A percentile compares a stretch with the other conserved stretches of the same genome.
phyloP scores from a whole-genome alignment of 2,888 invertebrate species.

The Teinopalpus imperialis region DNA sequence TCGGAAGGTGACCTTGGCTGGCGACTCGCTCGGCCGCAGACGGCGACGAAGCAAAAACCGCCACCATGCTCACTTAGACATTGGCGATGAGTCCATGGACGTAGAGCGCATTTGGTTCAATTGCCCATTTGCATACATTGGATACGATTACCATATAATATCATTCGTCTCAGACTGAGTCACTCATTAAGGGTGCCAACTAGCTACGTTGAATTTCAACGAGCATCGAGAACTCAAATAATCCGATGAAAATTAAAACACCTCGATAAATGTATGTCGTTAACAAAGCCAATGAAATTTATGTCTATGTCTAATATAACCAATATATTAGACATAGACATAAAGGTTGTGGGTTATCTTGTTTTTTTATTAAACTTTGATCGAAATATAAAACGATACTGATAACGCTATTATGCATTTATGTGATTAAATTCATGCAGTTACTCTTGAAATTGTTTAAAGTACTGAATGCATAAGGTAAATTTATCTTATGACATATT shows the following conservation, averaged over 20 bases:
- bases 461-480: constrained; percentile 33
- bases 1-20: constrained; percentile 58
- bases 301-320: too few species aligned
- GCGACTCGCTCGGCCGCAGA: constrained; percentile 53
- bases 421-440: too few species aligned
- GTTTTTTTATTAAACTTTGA: too few species aligned
- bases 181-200: constrained; percentile 24
- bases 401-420: too few species aligned
- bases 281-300: too few species aligned
- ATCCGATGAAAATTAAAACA: constrained; percentile 4
- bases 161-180: constrained; percentile 17
- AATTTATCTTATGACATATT: constrained; percentile 41
- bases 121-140: constrained; percentile 27
- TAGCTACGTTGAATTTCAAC: constrained; percentile 19
- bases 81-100: constrained; percentile 36
- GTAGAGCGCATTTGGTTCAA: constrained; percentile 18
- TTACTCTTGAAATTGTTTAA: too few species aligned
- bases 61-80: constrained; percentile 51
- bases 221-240: background rate
- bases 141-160: constrained; percentile 27
- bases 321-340: too few species aligned
- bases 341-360: too few species aligned
- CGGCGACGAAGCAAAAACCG: constrained; percentile 49
- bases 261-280: background rate
- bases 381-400: too few species aligned